These are phyloP conservation scores for Scolopax mira DNA, from an alignment of 2,113 vertebrate species.

Conservation along the genomic window DNA sequence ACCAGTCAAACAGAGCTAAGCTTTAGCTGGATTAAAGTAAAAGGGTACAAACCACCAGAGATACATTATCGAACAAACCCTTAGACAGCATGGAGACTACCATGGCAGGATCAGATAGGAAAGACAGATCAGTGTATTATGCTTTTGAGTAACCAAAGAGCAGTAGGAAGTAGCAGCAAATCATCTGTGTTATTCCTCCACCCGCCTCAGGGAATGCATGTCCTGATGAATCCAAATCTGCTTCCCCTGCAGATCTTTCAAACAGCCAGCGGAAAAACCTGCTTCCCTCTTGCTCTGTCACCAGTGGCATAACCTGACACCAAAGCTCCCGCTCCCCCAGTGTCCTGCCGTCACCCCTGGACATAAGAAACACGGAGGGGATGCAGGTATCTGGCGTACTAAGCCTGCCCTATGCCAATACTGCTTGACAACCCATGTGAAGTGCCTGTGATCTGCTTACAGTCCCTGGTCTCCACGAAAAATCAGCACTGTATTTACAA, in stretches of 20 bases:
- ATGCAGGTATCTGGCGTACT: neutral
- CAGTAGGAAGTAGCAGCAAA: conserved; percentile 53
- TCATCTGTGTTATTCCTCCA: conserved; percentile 30
- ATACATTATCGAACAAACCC: conserved; percentile 60
- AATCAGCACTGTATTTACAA: neutral
- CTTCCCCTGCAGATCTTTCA: conserved; percentile 5
- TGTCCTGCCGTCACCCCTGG: neutral
- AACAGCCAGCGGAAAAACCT: neutral
- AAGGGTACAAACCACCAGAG: conserved; percentile 54
- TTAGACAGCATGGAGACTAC: conserved; percentile 69
- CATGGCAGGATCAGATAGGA: conserved; percentile 64
- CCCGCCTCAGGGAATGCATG: neutral
- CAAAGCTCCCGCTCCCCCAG: neutral
- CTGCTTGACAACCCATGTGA: neutral
- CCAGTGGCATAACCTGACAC: neutral
- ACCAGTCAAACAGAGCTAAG: conserved; percentile 58
- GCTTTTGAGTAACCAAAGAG: conserved; percentile 17
- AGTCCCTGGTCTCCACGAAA: neutral
- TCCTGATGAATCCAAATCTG: neutral
- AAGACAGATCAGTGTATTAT: conserved; percentile 31
- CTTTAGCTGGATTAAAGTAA: conserved; percentile 64
- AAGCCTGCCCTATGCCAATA: neutral
- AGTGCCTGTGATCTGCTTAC: neutral
- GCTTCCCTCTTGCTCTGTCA: neutral
- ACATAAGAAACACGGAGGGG: neutral